Conservation (phyloP, 2,888 invertebrate genomes). For the Acronicta alni region DNA sequence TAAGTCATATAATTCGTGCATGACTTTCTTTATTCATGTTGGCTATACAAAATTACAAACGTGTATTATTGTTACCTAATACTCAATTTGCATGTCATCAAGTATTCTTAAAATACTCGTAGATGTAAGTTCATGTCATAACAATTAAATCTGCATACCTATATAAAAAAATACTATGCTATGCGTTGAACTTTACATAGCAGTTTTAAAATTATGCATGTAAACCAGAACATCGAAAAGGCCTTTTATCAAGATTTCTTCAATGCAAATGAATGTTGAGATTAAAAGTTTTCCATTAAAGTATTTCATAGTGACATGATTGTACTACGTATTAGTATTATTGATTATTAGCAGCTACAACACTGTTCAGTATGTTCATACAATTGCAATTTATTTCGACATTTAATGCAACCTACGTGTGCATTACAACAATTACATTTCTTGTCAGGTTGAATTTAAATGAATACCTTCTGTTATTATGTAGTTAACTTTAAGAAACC, state of each 20-base stretch:
- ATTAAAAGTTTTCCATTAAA: constrained; percentile 20
- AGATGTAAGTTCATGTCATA: background rate
- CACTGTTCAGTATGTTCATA: constrained; percentile 13
- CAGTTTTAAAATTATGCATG: background rate
- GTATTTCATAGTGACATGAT: constrained; percentile 18
- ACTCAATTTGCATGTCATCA: constrained; percentile 3
- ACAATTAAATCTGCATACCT: background rate
- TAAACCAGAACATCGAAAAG: constrained; percentile 9
- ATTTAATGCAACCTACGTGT: constrained; percentile 15
- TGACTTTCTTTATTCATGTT: constrained; percentile 21
- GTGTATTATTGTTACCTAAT: constrained; percentile 23
- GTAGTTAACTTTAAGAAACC: constrained; percentile 33
- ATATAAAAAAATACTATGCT: background rate
- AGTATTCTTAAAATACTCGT: background rate
- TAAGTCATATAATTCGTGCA: constrained; percentile 18
- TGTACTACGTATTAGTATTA: constrained; percentile 3
- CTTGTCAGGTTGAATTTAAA: constrained; percentile 23
- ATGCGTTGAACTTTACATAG: background rate
- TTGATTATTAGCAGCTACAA: constrained; percentile 25
- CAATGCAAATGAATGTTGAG: constrained; percentile 16
- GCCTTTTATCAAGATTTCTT: constrained; percentile 11
- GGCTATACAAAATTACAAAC: constrained; percentile 3
- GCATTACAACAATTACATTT: constrained; percentile 40
- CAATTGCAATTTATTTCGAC: constrained; percentile 38
- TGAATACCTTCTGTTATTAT: constrained; percentile 16